Conservation (phyloP, 1,140 invertebrate species). For the Diploscapter pachys region DNA sequence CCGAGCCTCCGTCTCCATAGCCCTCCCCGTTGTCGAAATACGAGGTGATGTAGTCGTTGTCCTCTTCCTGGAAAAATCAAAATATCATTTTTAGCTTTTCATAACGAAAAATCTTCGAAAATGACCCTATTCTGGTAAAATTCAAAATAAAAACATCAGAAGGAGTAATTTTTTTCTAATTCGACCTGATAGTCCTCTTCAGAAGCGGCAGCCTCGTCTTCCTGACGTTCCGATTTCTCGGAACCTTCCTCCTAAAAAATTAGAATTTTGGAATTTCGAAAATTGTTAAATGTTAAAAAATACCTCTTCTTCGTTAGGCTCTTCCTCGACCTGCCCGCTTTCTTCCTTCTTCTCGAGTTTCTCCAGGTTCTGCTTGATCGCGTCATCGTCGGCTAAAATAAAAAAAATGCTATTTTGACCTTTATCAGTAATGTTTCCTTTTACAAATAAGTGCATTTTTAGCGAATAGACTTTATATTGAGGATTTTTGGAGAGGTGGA, state of each 20-base stretch:
- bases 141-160: too few relatives aligned
- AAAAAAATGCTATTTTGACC: neutral
- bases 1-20: conserved; percentile 25
- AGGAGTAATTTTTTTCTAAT: too few relatives aligned
- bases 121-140: too few relatives aligned
- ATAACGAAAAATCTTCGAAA: too few relatives aligned
- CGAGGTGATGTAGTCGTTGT: conserved; percentile 59
- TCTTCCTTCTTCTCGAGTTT: conserved; percentile 23
- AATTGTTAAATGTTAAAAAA: neutral
- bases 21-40: conserved; percentile 62
- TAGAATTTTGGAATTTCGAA: neutral
- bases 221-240: conserved; percentile 35
- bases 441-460: conserved; percentile 8
- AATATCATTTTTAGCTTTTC: too few relatives aligned
- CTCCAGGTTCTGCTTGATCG: conserved; percentile 1
- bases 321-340: conserved; percentile 5
- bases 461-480: neutral
- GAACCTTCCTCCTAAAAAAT: conserved; percentile 14
- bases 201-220: conserved; percentile 38
- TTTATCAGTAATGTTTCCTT: conserved; percentile 1
- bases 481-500: too few relatives aligned
- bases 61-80: conserved; percentile 49
- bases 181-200: conserved; percentile 44
- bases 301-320: conserved; percentile 14
- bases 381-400: neutral